Evolutionary conservation across 2,888 invertebrate species (phyloP).

Genomic region (Tetragnatha montana): DNA sequence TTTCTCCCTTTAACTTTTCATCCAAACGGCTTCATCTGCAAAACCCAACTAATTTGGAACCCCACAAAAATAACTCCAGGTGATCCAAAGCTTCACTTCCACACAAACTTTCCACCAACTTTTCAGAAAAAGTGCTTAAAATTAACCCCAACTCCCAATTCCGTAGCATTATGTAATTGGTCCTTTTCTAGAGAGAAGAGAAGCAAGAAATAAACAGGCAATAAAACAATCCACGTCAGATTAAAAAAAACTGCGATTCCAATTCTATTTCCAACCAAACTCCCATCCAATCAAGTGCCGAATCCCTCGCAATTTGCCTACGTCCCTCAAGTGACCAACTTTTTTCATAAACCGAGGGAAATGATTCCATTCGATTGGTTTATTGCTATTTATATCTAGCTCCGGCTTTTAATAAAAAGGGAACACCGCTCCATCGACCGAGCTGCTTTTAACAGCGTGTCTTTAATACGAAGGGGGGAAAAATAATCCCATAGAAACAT

Average conservation of each 20-base stretch:
- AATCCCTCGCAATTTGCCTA: conserved; percentile 16
- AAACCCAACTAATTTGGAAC: no score
- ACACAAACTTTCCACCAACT: no score
- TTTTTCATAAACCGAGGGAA: conserved; percentile 4
- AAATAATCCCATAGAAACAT: conserved; percentile 33
- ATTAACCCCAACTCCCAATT: no score
- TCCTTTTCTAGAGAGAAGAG: no score
- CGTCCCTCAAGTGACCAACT: neutral
- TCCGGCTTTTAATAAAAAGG: conserved; percentile 41
- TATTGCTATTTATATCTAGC: conserved; percentile 51
- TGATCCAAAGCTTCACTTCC: no score
- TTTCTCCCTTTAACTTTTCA: no score
- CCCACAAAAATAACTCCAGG: no score
- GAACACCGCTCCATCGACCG: conserved; percentile 6
- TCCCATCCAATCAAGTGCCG: neutral
- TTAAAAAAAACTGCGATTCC: neutral
- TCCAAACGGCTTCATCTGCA: no score
- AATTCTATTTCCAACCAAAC: neutral
- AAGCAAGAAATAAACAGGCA: no score
- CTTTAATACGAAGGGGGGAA: conserved; percentile 36
- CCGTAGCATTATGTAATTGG: no score
- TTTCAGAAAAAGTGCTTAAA: no score
- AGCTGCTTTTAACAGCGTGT: conserved; percentile 16
- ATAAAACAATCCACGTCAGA: no score
- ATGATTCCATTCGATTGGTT: conserved; percentile 49